Base-by-base conservation (phyloP, 2,797 vertebrate genomes). In the Staurois parvus region DNA sequence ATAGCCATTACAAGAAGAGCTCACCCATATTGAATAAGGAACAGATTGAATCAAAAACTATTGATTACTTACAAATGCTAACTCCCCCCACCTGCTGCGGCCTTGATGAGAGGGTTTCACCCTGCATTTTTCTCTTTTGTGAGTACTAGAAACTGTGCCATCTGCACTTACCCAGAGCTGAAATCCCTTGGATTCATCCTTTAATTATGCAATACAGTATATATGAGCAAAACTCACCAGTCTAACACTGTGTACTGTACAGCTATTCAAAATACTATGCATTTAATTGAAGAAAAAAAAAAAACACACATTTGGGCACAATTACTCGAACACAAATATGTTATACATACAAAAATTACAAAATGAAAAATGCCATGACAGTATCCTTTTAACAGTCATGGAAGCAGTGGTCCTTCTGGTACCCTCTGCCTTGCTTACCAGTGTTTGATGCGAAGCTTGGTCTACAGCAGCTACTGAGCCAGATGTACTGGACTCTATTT, bases 381-480 rank as follows among this genome's bases (percentile, higher is more conserved):
- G 7, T 26, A 17, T 28, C n/a, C 11, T n/a, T 45, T 2, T 15
- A 72, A 68, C 62, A 48, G 40, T 30, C 32, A 19, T 17, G 30
- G 10, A 4, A 15, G 88, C 59, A n/a, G 56, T 24, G 67, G 37
- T 4, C 48, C 13, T 30, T 78, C 26, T 2, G 67, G 15, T 29
- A 17, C 72, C 75, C 0, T 3, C 1, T 12, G 24, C 29, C 81
- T 74, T 86, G 72, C 97, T 97, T 96, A 99, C 98, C 97, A 99
- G 94, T 37, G 97, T 95, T 93, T 99, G 98, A 89, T 96, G 94
- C 0, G 98, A 98, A 75, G 97, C 91, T 90, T 99, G 96, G 92
- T 99, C 98, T 91, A 99, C 93, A 88, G 93, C 95, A 4, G 97
- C 96, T 91, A 99, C 94, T 48, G 98, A 97, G 90, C 93, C 93